Base-by-base conservation (phyloP, 1,140 invertebrate genomes). In the Anastrepha ludens region DNA sequence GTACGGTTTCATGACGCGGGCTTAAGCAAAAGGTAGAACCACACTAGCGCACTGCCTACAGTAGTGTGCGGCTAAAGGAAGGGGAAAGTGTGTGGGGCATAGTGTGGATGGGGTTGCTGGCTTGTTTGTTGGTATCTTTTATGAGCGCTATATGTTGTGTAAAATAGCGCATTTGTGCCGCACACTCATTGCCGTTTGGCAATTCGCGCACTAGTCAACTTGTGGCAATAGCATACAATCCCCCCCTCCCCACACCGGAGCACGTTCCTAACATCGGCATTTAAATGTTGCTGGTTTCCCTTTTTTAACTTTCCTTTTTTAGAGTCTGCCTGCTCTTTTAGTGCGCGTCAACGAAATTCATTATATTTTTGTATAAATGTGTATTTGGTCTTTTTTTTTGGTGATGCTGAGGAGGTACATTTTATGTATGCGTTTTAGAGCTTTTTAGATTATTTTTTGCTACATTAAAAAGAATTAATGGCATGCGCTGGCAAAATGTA, bases 141-240 rank as follows among this genome's bases (percentile, higher is more conserved):
- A 91, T 90, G 91, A 91, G 90, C 91, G 87, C 90, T 90, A 91
- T 91, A 91, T 91, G 90, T 91, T 91, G 91, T 91, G 90, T 90
- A 90, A 91, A 91, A 91, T 90, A 89, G 90, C 91, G 85, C 86
- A 88, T 88, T 87, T 65, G 78, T 50, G 86, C 74, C 74, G 47
- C 74, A 29, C 47, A 55, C n/a, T 55, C 15, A 55, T 81, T 50
- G n/a, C n/a, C 47, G 47, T 81, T 50, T 81, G 50, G 74, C 74
- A 81, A 81, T 81, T 81, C 74, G 74, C 74, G 47, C 47, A 81
- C 74, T 81, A 81, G 7, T 81, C n/a, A 41, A 55, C 74, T 9
- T 55, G 44, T 50, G 44, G 13, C 7, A 50, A 67, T 6, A 67
- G n/a, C 11, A 20, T 29, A 29, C 5, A 41, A 41, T 44, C 9